Base-by-base conservation (phyloP, 2,888 invertebrate species). In the Leptinotarsa juncta region DNA sequence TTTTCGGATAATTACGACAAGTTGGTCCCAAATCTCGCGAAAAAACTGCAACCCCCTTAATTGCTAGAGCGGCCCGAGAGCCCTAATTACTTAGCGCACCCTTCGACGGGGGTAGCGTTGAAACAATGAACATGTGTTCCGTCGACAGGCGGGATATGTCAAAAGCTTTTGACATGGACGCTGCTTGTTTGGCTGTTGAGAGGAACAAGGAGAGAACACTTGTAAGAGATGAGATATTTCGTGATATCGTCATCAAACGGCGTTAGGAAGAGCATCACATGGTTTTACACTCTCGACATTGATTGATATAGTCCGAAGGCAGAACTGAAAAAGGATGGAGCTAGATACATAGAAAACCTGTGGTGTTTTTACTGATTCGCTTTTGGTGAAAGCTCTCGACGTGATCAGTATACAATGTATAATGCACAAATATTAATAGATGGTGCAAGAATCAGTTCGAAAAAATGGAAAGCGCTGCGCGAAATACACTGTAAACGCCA, bases 221-320 rank as follows among this genome's bases (percentile, higher is more conserved):
- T 62, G 62, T 62, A 32, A 62, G 18, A 16, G 62, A 62, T 42
- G 62, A 62, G 50, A 70, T 62, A 50, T 73, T 65, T 50, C 65
- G 65, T 68, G 75, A 79, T 76, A 62, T 75, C 62, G 71, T 71
- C 76, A 78, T 79, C 77, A 75, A 78, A 79, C 65, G 67, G 73
- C 73, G 67, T 75, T 78, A 78, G 78, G 76, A 78, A 79, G 77
- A 76, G 78, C 74, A 75, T 75, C 77, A 79, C 73, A 79, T 62
- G n/a, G 62, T 42, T 42, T 42, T n/a, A 42, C 62, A 4, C 62
- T n/a, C 42, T 42, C 16, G 42, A 32, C 42, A 12, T 4, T 12
- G 62, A 62, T 62, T 16, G n/a, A n/a, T 16, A 62, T 62, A 62
- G 62, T 5, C 12, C 42, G 32, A 32, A 18, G 16, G 62, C 15